Percentiles rank a stretch among this genome's conserved stretches.
These are phyloP conservation scores for Hirtodrosophila alboralis DNA, from an alignment of 2,888 invertebrate species.

Conservation along the genomic window DNA sequence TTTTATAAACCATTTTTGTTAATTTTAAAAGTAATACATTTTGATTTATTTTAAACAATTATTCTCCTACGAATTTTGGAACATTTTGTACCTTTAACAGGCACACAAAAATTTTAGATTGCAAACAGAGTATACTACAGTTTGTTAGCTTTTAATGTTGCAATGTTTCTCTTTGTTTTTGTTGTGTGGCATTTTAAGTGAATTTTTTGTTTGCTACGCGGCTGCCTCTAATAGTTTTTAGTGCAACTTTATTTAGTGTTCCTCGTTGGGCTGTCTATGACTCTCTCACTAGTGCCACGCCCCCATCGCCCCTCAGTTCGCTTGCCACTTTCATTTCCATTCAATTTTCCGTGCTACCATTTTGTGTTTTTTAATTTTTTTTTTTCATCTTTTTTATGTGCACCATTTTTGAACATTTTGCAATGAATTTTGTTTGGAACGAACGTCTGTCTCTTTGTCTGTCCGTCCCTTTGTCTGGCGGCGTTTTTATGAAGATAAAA, in stretches of 20 bases:
- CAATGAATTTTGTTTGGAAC: slow-evolving; percentile 65
- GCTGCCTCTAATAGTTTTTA: slow-evolving; percentile 66
- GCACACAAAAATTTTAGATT: too few relatives aligned
- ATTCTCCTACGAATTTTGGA: too few relatives aligned
- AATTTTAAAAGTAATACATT: too few relatives aligned
- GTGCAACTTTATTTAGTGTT: slow-evolving; percentile 68
- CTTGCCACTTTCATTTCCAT: slow-evolving; percentile 41
- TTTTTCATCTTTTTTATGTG: slow-evolving; percentile 18
- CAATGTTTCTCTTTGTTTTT: slow-evolving; percentile 22
- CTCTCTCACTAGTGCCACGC: slow-evolving; percentile 18
- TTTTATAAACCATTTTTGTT: too few relatives aligned
- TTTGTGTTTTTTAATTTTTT: slow-evolving; percentile 9
- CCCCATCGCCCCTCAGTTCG: background rate
- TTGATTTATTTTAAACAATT: too few relatives aligned
- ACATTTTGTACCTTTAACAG: too few relatives aligned
- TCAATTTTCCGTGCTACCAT: slow-evolving; percentile 49
- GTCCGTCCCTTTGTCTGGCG: slow-evolving; percentile 46
- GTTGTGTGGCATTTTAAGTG: slow-evolving; percentile 46
- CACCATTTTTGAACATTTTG: slow-evolving; percentile 66
- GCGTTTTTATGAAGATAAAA: slow-evolving; percentile 75
- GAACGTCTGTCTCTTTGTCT: slow-evolving; percentile 18
- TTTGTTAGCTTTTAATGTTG: too few relatives aligned
- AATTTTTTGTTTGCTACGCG: slow-evolving; percentile 51
- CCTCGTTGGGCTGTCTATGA: slow-evolving; percentile 33
- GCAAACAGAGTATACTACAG: too few relatives aligned